Evolutionary conservation across 2,113 vertebrate genomes (phyloP).

Genomic region (Gymnorhina tibicen): DNA sequence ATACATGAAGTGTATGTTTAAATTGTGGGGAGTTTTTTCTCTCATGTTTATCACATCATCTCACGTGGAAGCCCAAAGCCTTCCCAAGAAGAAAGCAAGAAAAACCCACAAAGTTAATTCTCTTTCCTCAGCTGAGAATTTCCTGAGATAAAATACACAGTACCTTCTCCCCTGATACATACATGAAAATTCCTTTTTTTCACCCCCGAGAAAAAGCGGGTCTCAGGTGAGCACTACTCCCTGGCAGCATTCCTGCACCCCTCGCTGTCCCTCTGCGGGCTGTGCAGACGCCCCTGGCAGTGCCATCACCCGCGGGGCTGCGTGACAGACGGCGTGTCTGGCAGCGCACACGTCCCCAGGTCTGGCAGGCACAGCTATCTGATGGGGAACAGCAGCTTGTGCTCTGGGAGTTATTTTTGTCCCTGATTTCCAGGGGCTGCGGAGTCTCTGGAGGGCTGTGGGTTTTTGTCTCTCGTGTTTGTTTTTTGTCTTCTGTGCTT

Average conservation of each 20-base stretch:
- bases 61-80: not conserved
- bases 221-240: not conserved
- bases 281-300: not conserved
- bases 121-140: not conserved
- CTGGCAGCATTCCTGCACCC: not conserved
- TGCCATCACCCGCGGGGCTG: not conserved
- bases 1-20: not conserved
- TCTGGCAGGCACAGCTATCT: not conserved
- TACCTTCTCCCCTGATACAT: not conserved
- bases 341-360: not conserved
- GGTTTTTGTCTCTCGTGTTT: not conserved
- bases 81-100: not conserved
- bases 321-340: not conserved
- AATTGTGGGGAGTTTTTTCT: accelerated
- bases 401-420: not conserved
- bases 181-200: not conserved
- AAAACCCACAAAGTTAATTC: not conserved
- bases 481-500: not conserved
- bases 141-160: not conserved
- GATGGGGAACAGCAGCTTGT: not conserved
- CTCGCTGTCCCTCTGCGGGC: not conserved
- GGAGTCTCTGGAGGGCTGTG: not conserved
- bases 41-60: not conserved
- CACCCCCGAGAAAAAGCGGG: not conserved
- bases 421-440: not conserved